Conservation (phyloP, 1,140 invertebrate genomes). For the Hylyphantes graminicola region DNA sequence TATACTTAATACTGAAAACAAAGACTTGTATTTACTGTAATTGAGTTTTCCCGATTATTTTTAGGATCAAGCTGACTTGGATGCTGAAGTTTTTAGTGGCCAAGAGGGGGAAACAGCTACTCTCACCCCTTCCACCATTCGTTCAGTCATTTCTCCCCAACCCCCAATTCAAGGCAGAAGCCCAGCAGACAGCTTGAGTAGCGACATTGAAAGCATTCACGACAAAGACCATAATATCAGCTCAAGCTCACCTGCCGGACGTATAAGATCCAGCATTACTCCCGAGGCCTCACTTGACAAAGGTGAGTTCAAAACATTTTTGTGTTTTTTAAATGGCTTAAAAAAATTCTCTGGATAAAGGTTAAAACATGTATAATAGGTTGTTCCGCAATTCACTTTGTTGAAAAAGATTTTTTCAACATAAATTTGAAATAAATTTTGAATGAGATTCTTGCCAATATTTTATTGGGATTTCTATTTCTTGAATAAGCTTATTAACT, state of each 20-base stretch:
- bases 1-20: too few relatives aligned
- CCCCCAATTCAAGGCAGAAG: conserved; percentile 43
- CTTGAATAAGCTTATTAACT: too few relatives aligned
- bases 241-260: conserved; percentile 10
- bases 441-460: too few relatives aligned
- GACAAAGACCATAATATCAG: conserved; percentile 34
- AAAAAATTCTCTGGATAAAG: too few relatives aligned
- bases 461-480: too few relatives aligned
- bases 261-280: conserved; percentile 38
- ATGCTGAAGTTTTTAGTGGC: conserved; percentile 57
- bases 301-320: not conserved
- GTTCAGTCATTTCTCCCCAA: conserved; percentile 58
- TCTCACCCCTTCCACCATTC: conserved; percentile 60
- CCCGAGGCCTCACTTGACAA: conserved; percentile 54
- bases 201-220: conserved; percentile 56
- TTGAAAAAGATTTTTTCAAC: too few relatives aligned
- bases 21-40: too few relatives aligned
- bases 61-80: conserved; percentile 37
- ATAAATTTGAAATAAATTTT: too few relatives aligned
- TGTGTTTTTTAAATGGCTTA: too few relatives aligned
- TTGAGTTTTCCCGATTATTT: not conserved
- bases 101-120: conserved; percentile 59
- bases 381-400: too few relatives aligned
- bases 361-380: too few relatives aligned
- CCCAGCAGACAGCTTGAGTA: conserved; percentile 55